These are phyloP conservation scores for Entomobrya multifasciata DNA, from an alignment of 2,888 invertebrate genomes.

Conservation along the genomic window DNA sequence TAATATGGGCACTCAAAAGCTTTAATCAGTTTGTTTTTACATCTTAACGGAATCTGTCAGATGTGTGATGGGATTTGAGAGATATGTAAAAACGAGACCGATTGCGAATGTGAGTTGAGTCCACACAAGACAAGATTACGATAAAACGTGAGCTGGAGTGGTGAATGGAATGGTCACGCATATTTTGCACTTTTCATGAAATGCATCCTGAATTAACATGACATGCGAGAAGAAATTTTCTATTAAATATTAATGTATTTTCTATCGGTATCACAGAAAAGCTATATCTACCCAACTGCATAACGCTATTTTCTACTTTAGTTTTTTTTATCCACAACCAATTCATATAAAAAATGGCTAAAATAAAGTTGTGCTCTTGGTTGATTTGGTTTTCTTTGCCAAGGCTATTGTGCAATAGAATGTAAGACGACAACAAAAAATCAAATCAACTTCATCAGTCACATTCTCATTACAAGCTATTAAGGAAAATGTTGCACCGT, in stretches of 20 bases:
- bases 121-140: too few species aligned
- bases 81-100: too few species aligned
- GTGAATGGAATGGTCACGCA: background rate
- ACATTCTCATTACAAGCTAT: background rate
- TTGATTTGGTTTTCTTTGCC: background rate
- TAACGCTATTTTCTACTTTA: background rate
- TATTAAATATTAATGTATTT: too few species aligned
- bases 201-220: too few species aligned
- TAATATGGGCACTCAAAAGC: background rate
- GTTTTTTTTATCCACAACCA: background rate
- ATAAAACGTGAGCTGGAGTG: background rate
- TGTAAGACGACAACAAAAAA: background rate
- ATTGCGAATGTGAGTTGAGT: background rate
- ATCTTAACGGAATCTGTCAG: conserved; percentile 29
- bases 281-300: background rate
- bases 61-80: too few species aligned
- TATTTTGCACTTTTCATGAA: background rate
- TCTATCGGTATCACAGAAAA: too few species aligned
- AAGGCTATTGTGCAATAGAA: conserved; percentile 14
- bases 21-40: background rate
- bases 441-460: background rate
- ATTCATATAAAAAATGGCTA: background rate
- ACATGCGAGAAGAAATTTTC: too few species aligned
- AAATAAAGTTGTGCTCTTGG: background rate
- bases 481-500: background rate